These are phyloP conservation scores for Panopea generosa DNA, from an alignment of 2,888 invertebrate genomes.

Conservation along the genomic window DNA sequence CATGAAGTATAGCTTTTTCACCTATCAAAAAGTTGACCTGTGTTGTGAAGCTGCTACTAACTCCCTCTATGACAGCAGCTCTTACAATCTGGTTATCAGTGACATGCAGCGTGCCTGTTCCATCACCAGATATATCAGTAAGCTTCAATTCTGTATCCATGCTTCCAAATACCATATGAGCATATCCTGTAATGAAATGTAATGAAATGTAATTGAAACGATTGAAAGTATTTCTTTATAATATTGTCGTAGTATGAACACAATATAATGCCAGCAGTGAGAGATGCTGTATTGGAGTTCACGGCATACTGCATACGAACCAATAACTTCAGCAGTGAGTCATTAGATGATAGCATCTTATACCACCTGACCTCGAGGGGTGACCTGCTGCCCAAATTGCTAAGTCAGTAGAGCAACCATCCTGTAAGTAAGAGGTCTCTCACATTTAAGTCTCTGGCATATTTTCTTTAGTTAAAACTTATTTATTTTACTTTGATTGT, in stretches of 20 bases:
- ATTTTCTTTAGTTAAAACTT: too few relatives aligned
- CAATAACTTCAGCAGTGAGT: too few relatives aligned
- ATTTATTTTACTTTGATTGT: too few relatives aligned
- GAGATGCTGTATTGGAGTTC: too few relatives aligned
- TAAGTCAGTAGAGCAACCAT: too few relatives aligned
- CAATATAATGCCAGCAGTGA: not conserved
- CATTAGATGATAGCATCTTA: too few relatives aligned
- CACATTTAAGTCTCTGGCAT: too few relatives aligned
- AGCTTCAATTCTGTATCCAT: slow-evolving; percentile 54
- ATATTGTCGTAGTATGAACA: not conserved
- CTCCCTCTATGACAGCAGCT: slow-evolving; percentile 72
- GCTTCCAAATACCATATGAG: slow-evolving; percentile 61
- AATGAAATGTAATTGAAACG: not conserved
- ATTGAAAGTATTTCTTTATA: too few relatives aligned
- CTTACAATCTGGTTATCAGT: slow-evolving; percentile 63
- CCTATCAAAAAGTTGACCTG: slow-evolving; percentile 69
- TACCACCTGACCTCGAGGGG: too few relatives aligned
- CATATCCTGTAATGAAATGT: slow-evolving; percentile 68
- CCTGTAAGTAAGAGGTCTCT: too few relatives aligned
- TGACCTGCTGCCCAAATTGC: too few relatives aligned
- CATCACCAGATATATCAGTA: slow-evolving; percentile 67
- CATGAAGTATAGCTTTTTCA: slow-evolving; percentile 67
- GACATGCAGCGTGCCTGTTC: slow-evolving; percentile 69
- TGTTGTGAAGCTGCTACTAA: slow-evolving; percentile 55
- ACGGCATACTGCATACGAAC: too few relatives aligned